Conservation (phyloP, 2,113 vertebrate genomes). For the Actinemys pallida region DNA sequence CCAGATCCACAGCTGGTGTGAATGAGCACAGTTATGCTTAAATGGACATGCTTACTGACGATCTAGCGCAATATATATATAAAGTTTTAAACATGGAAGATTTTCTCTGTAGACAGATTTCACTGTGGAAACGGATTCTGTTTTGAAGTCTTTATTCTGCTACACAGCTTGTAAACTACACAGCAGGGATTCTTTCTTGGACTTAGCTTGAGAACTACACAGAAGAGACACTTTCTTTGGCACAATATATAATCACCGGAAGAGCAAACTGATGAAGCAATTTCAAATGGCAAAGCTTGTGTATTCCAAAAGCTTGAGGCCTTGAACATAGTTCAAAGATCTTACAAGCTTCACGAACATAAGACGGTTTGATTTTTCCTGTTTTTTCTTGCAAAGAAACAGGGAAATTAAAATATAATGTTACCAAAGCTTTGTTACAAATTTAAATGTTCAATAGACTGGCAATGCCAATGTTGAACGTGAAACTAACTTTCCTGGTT, state of each 20-base stretch:
- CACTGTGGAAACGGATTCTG: neutral
- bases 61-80: neutral
- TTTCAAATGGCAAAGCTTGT: slow-evolving; percentile 1
- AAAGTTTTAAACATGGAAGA: neutral
- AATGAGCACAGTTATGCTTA: neutral
- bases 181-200: neutral
- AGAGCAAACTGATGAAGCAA: slow-evolving; percentile 26
- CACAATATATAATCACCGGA: neutral
- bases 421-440: neutral
- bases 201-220: neutral
- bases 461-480: neutral
- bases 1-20: neutral
- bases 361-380: neutral
- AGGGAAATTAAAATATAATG: slow-evolving; percentile 12
- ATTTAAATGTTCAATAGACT: neutral
- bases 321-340: slow-evolving; percentile 17
- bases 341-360: neutral
- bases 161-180: slow-evolving; percentile 28
- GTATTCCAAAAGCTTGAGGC: slow-evolving; percentile 26
- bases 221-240: slow-evolving; percentile 8
- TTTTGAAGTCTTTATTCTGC: slow-evolving; percentile 24
- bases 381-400: neutral
- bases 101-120: neutral
- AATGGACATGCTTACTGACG: neutral
- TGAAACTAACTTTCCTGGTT: neutral